phyloP scores from a whole-genome alignment of 2,888 invertebrate species.

The Laspeyria flexula region DNA sequence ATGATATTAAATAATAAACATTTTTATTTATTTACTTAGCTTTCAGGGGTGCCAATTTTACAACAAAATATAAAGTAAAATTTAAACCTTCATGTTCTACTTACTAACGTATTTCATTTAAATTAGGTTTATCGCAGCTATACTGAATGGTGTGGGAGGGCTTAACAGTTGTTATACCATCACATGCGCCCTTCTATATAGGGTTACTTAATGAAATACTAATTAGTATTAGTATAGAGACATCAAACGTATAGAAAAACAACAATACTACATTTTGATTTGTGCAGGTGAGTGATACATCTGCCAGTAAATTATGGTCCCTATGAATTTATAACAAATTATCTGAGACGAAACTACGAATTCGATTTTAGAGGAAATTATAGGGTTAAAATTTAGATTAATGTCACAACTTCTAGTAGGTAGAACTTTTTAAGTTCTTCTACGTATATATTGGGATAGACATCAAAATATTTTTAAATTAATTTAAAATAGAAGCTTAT shows the following conservation, averaged over 20 bases:
- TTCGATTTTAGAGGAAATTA: conserved; percentile 24
- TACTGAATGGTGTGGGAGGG: conserved; percentile 1
- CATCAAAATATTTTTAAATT: background rate
- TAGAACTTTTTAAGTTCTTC: too few species aligned
- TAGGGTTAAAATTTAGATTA: conserved; percentile 8
- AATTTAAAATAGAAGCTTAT: too few species aligned
- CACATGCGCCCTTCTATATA: conserved; percentile 14
- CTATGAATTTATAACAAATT: conserved; percentile 21
- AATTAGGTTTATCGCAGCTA: background rate
- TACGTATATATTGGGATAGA: too few species aligned
- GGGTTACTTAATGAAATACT: conserved; percentile 23
- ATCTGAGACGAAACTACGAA: conserved; percentile 19
- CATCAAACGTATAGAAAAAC: conserved; percentile 25
- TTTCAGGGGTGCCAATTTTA: too few species aligned
- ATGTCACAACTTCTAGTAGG: background rate
- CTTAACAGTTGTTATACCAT: conserved; percentile 10
- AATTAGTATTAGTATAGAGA: conserved; percentile 32
- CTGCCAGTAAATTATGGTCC: conserved; percentile 42
- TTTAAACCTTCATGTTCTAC: too few species aligned
- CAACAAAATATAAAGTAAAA: too few species aligned
- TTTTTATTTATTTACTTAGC: too few species aligned
- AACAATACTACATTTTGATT: conserved; percentile 33
- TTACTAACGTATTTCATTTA: too few species aligned
- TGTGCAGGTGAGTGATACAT: conserved; percentile 45
- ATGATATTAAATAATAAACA: too few species aligned